Percentiles rank a stretch among this genome's conserved stretches.
Evolutionary conservation across 2,797 vertebrate species (phyloP).

Genomic region (Gambelia wislizenii): DNA sequence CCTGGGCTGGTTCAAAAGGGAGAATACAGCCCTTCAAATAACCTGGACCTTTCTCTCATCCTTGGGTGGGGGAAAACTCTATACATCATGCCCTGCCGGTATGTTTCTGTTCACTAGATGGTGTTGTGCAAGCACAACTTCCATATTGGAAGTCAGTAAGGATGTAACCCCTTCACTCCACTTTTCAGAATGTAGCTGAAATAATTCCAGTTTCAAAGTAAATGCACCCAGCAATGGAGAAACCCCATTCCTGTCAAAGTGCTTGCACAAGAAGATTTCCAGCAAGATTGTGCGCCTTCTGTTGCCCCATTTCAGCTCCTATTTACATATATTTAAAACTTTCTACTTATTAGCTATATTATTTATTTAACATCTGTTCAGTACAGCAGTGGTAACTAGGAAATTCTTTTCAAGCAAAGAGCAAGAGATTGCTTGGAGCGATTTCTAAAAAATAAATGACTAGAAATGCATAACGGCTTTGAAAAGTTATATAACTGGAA

Average conservation of each 20-base stretch:
- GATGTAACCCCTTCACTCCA: not conserved
- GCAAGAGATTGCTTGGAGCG: conserved; percentile 10
- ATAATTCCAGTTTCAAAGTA: not conserved
- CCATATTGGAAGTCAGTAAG: not conserved
- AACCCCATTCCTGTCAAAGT: not conserved
- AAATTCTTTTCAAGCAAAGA: conserved; percentile 4
- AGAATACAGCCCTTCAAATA: too few species aligned
- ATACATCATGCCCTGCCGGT: not conserved
- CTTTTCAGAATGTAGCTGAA: not conserved
- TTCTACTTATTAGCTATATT: not conserved
- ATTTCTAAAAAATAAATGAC: not conserved
- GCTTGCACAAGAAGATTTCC: not conserved
- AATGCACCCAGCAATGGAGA: too few species aligned
- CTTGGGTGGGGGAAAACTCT: too few species aligned
- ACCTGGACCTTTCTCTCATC: too few species aligned
- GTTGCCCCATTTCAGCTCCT: not conserved
- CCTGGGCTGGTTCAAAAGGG: too few species aligned
- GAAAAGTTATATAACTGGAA: conserved; percentile 20
- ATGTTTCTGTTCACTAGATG: not conserved
- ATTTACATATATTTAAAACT: not conserved
- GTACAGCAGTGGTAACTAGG: not conserved
- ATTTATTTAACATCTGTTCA: not conserved
- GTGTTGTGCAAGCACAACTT: not conserved
- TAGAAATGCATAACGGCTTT: conserved; percentile 1
- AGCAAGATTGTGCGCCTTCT: not conserved